Evolutionary conservation across 2,797 vertebrate species (phyloP).

Genomic region (Vireo griseus): DNA sequence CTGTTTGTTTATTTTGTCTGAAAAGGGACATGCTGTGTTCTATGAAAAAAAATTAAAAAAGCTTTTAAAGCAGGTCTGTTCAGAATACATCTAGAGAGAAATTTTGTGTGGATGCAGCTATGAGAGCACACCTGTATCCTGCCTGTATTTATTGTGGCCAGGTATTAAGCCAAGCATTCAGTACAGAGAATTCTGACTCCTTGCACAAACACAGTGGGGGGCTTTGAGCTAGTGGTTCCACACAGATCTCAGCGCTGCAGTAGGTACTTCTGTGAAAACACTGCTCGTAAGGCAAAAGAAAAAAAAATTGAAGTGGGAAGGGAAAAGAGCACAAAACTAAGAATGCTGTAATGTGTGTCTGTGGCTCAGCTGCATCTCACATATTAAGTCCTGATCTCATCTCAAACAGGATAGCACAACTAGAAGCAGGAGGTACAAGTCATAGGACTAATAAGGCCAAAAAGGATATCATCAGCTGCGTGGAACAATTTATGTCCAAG

Average conservation of each 20-base stretch:
- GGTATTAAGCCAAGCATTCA: not conserved
- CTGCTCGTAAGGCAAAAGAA: not conserved
- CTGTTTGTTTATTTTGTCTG: not conserved
- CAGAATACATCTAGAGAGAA: not conserved
- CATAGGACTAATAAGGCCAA: not conserved
- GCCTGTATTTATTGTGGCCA: not conserved
- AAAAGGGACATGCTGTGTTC: not conserved
- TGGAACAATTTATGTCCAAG: not conserved
- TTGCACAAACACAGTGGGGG: not conserved
- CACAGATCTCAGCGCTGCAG: not conserved
- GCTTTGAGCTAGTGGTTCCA: not conserved
- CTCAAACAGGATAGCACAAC: not conserved
- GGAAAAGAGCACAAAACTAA: not conserved
- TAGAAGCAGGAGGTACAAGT: not conserved
- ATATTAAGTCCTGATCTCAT: not conserved
- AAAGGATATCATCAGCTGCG: not conserved
- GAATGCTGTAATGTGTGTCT: accelerated
- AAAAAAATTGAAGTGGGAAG: not conserved
- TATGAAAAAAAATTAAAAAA: not conserved
- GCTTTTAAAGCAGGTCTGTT: not conserved
- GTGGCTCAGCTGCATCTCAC: not conserved
- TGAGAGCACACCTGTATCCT: not conserved
- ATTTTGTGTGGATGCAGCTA: not conserved
- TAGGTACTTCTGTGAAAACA: not conserved
- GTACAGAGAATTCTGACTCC: not conserved